A percentile compares a stretch with the other conserved stretches of the same genome.
Conservation (phyloP, 2,113 vertebrate species). For the Grammomys dolichurus region DNA sequence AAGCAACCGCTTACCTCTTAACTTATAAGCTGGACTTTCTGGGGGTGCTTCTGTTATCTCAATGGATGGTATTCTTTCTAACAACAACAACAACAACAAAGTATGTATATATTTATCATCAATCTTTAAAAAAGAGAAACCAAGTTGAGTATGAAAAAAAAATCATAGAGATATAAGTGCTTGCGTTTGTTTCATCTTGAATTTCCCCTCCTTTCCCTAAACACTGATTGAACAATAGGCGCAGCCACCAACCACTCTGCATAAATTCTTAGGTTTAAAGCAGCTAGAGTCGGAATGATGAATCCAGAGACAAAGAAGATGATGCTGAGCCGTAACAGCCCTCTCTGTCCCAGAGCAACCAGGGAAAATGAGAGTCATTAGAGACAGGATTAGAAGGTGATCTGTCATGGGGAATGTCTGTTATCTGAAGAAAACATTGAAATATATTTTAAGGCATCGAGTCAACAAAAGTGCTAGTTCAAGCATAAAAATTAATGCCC, state of each 20-base stretch:
- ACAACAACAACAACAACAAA: not conserved
- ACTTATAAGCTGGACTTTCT: not conserved
- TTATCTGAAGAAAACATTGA: not conserved
- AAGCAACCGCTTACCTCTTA: conserved; percentile 68
- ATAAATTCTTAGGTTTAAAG: not conserved
- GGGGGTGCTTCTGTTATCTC: fast-evolving
- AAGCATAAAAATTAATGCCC: not conserved
- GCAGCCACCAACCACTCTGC: not conserved
- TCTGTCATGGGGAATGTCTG: not conserved
- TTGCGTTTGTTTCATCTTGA: not conserved
- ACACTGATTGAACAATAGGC: not conserved
- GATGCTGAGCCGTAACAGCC: not conserved
- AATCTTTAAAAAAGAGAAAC: not conserved
- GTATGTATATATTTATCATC: not conserved
- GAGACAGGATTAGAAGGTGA: not conserved
- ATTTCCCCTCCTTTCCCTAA: not conserved
- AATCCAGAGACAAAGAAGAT: not conserved
- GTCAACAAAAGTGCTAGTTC: not conserved
- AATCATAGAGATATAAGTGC: not conserved
- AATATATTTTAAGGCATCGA: not conserved
- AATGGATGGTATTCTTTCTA: not conserved
- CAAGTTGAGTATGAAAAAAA: conserved; percentile 30
- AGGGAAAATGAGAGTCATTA: not conserved
- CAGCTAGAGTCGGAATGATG: not conserved
- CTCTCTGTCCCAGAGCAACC: not conserved